Evolutionary conservation across 2,888 invertebrate genomes (phyloP), one percentile per base, ranked within the genome.

Genomic region (Melikaiella ostensackeni): DNA sequence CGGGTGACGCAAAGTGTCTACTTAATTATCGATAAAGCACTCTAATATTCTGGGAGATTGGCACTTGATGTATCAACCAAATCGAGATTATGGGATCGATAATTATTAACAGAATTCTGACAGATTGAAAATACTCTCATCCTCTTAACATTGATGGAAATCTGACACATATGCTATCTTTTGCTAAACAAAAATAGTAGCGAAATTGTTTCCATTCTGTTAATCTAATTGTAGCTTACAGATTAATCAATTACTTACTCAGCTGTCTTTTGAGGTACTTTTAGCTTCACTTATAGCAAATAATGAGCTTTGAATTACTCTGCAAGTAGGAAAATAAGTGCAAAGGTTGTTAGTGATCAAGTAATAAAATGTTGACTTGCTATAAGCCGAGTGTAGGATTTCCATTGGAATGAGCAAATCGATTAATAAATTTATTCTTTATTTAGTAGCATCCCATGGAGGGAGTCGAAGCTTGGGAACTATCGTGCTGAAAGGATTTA

Each of bases 381-480:
- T 24, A 57, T 57, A 24, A 57, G 9, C 5, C 7, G 9, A 13
- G 13, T 24, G 8, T 50, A 57, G 24, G 1, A 57, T 24, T 57
- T 11, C 0, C 11, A 11, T 24, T 57, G 0, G 21, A 24, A 30
- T 11, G 50, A 46, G 50, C 4, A 70, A 35, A n/a, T 70, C 19
- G 9, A 70, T 55, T 33, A 70, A 55, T 77, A 80, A 80, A 81
- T 75, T 76, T 76, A 80, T 81, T 80, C 74, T 73, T 81, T 81
- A 79, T 82, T 80, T 77, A 77, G 61, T 75, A 76, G 46, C 50
- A 46, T 33, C 30, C 7, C 46, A n/a, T 70, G 30, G n/a, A 70
- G 50, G n/a, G n/a, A 77, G 62, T 75, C 55, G 24, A 77, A 62
- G 13, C 16, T 50, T 46, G 50, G 35, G 46, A 75, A 77, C 33